A percentile compares a stretch with the other conserved stretches of the same genome.
Evolutionary conservation across 2,113 vertebrate species (phyloP).

Genomic region (Mohoua ochrocephala): DNA sequence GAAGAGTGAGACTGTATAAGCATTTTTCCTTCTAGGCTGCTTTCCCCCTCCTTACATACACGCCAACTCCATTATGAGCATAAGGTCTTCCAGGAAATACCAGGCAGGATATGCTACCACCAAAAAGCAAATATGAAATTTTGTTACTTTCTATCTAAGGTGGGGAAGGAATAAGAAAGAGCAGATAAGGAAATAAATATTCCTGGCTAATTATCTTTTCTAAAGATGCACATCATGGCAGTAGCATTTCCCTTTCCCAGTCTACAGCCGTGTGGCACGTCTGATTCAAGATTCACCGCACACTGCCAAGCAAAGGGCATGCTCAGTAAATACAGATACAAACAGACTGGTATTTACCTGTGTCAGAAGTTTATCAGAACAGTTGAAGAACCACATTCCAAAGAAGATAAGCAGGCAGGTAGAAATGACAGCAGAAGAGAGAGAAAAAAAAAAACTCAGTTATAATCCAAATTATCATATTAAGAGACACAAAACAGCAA

Average conservation of each 20-base stretch:
- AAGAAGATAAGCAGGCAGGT: background rate
- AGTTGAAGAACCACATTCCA: conserved; percentile 24
- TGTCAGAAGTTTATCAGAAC: conserved; percentile 24
- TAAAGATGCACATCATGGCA: background rate
- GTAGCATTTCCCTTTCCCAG: background rate
- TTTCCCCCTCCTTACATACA: background rate
- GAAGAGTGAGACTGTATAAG: background rate
- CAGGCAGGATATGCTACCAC: background rate
- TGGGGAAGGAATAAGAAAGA: background rate
- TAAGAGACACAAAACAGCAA: background rate
- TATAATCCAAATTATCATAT: background rate
- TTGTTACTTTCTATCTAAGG: background rate
- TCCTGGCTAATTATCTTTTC: background rate
- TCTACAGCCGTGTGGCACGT: background rate
- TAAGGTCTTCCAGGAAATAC: background rate
- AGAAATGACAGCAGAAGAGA: background rate
- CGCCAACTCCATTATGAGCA: background rate
- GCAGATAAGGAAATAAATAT: background rate
- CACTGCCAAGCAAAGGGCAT: background rate
- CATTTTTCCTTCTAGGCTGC: background rate
- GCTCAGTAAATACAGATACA: background rate
- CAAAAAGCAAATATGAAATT: background rate
- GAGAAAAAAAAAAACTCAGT: background rate
- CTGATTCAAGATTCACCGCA: background rate
- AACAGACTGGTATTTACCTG: conserved; percentile 15